Percentiles rank a stretch among this genome's conserved stretches.
These are phyloP conservation scores for Zaprionus obscuricornis DNA, from an alignment of 2,888 invertebrate species.

Conservation along the genomic window DNA sequence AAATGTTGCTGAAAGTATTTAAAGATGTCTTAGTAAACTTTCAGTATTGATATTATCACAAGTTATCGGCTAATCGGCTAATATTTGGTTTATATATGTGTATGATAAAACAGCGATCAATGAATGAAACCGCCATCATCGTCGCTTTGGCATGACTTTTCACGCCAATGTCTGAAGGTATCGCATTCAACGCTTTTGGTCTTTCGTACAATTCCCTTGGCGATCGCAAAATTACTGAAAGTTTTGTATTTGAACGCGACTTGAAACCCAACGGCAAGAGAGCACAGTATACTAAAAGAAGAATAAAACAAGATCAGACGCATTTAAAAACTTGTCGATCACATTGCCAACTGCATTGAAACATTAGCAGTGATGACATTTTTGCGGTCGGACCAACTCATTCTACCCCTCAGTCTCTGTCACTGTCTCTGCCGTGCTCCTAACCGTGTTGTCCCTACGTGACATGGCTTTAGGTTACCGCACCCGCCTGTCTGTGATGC, in stretches of 20 bases:
- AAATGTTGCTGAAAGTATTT: too few relatives aligned
- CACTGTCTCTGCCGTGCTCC: neutral
- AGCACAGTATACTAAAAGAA: conserved; percentile 6
- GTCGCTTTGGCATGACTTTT: conserved; percentile 71
- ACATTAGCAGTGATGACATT: conserved; percentile 82
- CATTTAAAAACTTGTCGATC: conserved; percentile 42
- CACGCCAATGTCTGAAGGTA: conserved; percentile 74
- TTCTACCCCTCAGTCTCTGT: neutral
- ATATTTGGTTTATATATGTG: conserved; percentile 24
- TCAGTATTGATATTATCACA: too few relatives aligned
- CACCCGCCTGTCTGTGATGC: conserved; percentile 43
- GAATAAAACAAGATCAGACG: conserved; percentile 51
- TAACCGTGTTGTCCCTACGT: too few relatives aligned
- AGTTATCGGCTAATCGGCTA: neutral
- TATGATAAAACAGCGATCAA: conserved; percentile 20
- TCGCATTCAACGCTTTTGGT: conserved; percentile 78
- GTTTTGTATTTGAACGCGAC: conserved; percentile 64
- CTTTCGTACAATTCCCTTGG: conserved; percentile 61
- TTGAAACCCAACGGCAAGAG: conserved; percentile 44
- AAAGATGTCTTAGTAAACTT: too few relatives aligned
- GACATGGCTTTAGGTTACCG: conserved; percentile 20
- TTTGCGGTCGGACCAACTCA: conserved; percentile 69
- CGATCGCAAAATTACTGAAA: conserved; percentile 59
- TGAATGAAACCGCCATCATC: conserved; percentile 44
- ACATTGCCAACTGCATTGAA: conserved; percentile 75